Evolutionary conservation across 2,888 invertebrate genomes (phyloP), one percentile per base, ranked within the genome.

Genomic region (Nomada ferruginata): DNA sequence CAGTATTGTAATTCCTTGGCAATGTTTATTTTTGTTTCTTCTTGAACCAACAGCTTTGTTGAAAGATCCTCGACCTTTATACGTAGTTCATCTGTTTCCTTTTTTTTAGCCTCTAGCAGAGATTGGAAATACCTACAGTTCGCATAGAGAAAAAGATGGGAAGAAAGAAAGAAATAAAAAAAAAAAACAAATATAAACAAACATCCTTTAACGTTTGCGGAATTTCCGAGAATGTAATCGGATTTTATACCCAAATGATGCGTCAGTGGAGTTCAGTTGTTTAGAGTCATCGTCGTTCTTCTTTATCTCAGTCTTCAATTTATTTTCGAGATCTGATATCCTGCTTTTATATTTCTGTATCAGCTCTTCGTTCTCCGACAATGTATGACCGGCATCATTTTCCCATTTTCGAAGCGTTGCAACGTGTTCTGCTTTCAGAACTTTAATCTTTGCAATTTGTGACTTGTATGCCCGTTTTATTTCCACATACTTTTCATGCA

Each of bases 121-220:
- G 85, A 84, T 82, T 92, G 89, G n/a, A 91, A 85, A 57, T 89
- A 93, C 52, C 92, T 93, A 61, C 77, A 85, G 73, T n/a, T 36
- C 63, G 47, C 47, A 10, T 13, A 26, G 9, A 52, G 3, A 29
- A 7, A 36, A 9, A 26, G 23, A 26, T 4, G 15, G 10, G 15
- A 20, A 47, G 13, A 13, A 4, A 44, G 18, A 4, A 26, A n/a
- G 1, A 2, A 10, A 26, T 29, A 20, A 1, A n/a, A 13, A 20
- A 47, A 20, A 53, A 20, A 20, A 53, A 53, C 18, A 53, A 20
- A 53, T 9, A 20, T 1, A 2, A n/a, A n/a, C n/a, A n/a, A n/a
- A 4, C 4, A 50, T 5, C 9, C 29, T 23, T 42, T 52, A 23
- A 2, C 18, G 13, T 11, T 50, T 9, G 2, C 1, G 15, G 18